phyloP scores from a whole-genome alignment of 2,888 invertebrate species.

The Phaedon cochleariae region DNA sequence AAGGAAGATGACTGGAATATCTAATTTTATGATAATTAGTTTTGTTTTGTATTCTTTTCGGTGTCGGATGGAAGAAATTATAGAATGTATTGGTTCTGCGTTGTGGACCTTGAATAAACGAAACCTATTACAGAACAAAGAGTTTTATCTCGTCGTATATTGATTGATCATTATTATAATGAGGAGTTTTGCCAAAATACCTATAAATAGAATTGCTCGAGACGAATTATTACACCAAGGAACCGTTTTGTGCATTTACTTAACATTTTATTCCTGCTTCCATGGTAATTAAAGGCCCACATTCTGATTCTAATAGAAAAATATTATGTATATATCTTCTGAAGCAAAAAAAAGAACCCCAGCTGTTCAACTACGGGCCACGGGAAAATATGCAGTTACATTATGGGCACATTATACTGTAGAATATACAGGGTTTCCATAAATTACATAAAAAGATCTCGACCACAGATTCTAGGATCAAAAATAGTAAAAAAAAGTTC shows the following conservation, averaged over 20 bases:
- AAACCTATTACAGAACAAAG: not conserved
- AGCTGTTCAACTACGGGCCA: no score
- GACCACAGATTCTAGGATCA: no score
- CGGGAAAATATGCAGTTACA: no score
- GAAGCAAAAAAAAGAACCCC: no score
- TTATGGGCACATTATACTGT: no score
- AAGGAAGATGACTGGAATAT: constrained; percentile 18
- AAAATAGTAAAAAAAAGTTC: no score
- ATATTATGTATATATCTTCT: no score
- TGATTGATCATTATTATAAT: not conserved
- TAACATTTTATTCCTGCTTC: no score
- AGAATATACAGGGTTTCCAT: no score
- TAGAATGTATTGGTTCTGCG: not conserved
- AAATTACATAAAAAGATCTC: no score
- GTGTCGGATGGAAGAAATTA: not conserved
- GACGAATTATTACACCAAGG: not conserved
- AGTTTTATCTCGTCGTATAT: not conserved
- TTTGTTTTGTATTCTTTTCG: constrained; percentile 15
- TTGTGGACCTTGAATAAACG: not conserved
- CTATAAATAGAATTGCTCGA: not conserved
- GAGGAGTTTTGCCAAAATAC: not conserved
- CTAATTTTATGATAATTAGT: constrained; percentile 15
- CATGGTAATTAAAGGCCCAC: no score
- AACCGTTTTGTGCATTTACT: not conserved
- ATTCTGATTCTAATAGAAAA: no score